Percentiles rank a stretch among this genome's conserved stretches.
These are phyloP conservation scores for Homalodisca vitripennis DNA, from an alignment of 1,140 invertebrate species.

Conservation along the genomic window DNA sequence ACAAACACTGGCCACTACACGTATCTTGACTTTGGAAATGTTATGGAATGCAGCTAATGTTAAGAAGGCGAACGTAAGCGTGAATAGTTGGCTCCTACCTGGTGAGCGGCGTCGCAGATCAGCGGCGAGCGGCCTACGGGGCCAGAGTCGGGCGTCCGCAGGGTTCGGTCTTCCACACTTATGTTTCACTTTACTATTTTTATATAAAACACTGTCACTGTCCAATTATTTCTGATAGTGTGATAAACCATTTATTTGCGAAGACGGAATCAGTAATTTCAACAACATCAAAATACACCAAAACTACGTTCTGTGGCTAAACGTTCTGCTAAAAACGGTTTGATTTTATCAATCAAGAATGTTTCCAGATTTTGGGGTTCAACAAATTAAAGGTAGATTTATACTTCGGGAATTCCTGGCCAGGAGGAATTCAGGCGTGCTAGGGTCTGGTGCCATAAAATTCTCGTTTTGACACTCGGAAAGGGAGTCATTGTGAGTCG, in stretches of 20 bases:
- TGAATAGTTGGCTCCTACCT: slow-evolving; percentile 35
- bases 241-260: too few species aligned
- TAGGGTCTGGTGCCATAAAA: slow-evolving; percentile 23
- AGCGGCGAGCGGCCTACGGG: background rate
- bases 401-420: slow-evolving; percentile 12
- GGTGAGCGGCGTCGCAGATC: background rate
- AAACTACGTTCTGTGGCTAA: too few species aligned
- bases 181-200: background rate
- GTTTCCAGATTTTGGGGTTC: background rate
- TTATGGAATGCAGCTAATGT: slow-evolving; percentile 13
- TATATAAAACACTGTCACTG: slow-evolving; percentile 9
- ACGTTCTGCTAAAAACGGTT: too few species aligned
- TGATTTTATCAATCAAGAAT: too few species aligned
- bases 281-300: too few species aligned
- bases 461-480: slow-evolving; percentile 22
- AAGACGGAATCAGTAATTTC: too few species aligned
- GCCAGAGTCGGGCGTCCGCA: background rate
- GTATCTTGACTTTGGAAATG: slow-evolving; percentile 25
- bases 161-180: background rate
- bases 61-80: slow-evolving; percentile 34
- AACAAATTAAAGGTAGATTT: slow-evolving; percentile 1
- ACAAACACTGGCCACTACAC: slow-evolving; percentile 31
- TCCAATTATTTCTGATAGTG: too few species aligned
- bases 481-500: slow-evolving; percentile 20
- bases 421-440: slow-evolving; percentile 18